These are phyloP conservation scores for Geotrupes spiniger DNA, from an alignment of 2,888 invertebrate genomes.

Conservation along the genomic window DNA sequence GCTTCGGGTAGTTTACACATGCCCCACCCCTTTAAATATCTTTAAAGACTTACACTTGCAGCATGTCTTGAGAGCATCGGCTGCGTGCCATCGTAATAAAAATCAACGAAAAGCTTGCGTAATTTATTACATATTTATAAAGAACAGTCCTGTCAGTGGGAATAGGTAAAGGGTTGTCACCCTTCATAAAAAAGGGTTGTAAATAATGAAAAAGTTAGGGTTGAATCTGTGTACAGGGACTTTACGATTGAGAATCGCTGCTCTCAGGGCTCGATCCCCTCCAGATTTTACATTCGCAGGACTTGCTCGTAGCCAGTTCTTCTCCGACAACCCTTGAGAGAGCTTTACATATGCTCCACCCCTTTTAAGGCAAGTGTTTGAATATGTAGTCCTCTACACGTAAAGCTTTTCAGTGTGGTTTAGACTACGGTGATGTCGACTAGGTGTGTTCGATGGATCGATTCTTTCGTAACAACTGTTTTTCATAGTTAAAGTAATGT, in stretches of 20 bases:
- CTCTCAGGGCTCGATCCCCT: constrained; percentile 24
- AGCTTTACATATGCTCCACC: constrained; percentile 43
- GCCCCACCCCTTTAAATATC: not conserved
- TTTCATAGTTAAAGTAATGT: too few relatives aligned
- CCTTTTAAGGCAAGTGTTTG: constrained; percentile 25
- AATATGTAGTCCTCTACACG: not conserved
- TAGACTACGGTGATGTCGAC: too few relatives aligned
- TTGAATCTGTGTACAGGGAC: constrained; percentile 25
- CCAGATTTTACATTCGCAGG: constrained; percentile 21
- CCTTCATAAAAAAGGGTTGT: constrained; percentile 22
- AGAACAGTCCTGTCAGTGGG: not conserved
- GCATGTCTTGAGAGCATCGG: too few relatives aligned
- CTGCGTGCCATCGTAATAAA: not conserved
- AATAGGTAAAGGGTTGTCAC: constrained; percentile 17
- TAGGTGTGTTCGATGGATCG: too few relatives aligned
- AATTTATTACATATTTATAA: too few relatives aligned
- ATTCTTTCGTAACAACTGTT: too few relatives aligned
- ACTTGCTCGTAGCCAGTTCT: constrained; percentile 19
- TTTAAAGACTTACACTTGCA: too few relatives aligned
- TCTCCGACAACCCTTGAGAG: constrained; percentile 29
- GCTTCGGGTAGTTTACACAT: not conserved
- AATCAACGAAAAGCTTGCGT: too few relatives aligned
- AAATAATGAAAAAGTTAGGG: constrained; percentile 17
- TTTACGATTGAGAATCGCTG: constrained; percentile 12
- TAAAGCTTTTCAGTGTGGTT: too few relatives aligned